Conservation (phyloP, 2,113 vertebrate species). For the Chaenocephalus aceratus region DNA sequence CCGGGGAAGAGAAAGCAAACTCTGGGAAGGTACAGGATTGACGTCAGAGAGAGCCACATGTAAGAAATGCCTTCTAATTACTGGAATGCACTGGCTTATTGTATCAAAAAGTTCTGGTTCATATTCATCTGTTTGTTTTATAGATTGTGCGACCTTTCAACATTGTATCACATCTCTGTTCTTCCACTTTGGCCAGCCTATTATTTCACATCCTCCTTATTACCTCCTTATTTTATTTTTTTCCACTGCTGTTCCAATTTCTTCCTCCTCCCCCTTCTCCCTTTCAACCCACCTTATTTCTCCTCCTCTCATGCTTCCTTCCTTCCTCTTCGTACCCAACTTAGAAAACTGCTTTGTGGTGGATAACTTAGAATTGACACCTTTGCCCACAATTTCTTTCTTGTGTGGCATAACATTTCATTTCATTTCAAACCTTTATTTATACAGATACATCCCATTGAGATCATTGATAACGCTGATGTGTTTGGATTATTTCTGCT, state of each 20-base stretch:
- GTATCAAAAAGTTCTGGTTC: conserved; percentile 65
- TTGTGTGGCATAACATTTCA: background rate
- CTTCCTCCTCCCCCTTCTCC: conserved; percentile 5
- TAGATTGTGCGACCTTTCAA: conserved; percentile 6
- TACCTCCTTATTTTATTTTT: background rate
- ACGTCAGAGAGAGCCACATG: conserved; percentile 87
- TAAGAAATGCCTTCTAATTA: conserved; percentile 85
- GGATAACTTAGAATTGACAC: conserved; percentile 33
- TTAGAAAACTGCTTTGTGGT: conserved; percentile 18
- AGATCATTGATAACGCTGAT: background rate
- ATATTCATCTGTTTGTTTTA: conserved; percentile 64
- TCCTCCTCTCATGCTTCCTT: conserved; percentile 2
- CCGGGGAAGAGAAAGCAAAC: conserved; percentile 72
- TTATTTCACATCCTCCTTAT: conserved; percentile 22
- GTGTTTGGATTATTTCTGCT: conserved; percentile 61
- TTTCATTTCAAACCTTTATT: no score
- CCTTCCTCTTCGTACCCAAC: conserved; percentile 16
- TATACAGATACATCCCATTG: no score
- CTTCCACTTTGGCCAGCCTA: background rate
- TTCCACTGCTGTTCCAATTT: background rate
- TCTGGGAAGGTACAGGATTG: conserved; percentile 84
- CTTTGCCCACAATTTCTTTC: background rate
- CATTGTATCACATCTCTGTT: conserved; percentile 1
- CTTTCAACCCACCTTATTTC: background rate
- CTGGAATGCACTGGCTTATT: conserved; percentile 81